These are phyloP conservation scores for Sander lucioperca DNA, from an alignment of 2,113 vertebrate genomes.

Conservation along the genomic window DNA sequence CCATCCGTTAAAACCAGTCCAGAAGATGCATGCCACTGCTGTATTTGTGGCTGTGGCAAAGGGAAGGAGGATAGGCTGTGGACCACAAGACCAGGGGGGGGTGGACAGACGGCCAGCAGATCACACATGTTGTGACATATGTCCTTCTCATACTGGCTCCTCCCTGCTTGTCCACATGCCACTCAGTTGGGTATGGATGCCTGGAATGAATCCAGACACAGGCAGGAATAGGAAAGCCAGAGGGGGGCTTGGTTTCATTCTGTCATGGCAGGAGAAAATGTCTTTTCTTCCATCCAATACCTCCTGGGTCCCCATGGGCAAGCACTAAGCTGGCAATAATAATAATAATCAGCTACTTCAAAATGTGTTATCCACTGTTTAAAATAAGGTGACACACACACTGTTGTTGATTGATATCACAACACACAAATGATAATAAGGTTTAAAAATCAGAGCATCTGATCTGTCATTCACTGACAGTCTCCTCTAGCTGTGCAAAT, in stretches of 20 bases:
- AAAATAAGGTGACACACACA: neutral
- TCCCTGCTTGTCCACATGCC: slow-evolving; percentile 47
- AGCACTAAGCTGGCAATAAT: slow-evolving; percentile 38
- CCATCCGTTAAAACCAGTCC: neutral
- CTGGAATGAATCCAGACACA: slow-evolving; percentile 62
- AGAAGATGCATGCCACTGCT: slow-evolving; percentile 29
- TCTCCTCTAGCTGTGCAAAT: neutral
- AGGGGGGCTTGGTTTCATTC: slow-evolving; percentile 42
- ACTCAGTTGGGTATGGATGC: slow-evolving; percentile 41
- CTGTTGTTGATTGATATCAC: neutral
- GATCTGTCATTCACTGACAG: neutral
- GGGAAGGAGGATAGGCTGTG: slow-evolving; percentile 7
- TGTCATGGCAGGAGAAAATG: slow-evolving; percentile 46
- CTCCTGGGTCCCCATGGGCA: slow-evolving; percentile 24
- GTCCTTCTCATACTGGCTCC: slow-evolving; percentile 52
- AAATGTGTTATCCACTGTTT: slow-evolving; percentile 19
- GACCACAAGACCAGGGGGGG: slow-evolving; percentile 39
- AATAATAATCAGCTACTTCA: slow-evolving; percentile 32
- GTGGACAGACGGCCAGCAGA: slow-evolving; percentile 67
- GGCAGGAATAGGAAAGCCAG: slow-evolving; percentile 27
- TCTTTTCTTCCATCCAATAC: slow-evolving; percentile 32
- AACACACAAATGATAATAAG: neutral
- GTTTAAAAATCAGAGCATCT: neutral
- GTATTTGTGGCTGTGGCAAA: slow-evolving; percentile 8
- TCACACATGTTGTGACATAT: slow-evolving; percentile 75